A percentile compares a stretch with the other conserved stretches of the same genome.
Conservation (phyloP, 2,797 vertebrate genomes). For the Semotilus atromaculatus region DNA sequence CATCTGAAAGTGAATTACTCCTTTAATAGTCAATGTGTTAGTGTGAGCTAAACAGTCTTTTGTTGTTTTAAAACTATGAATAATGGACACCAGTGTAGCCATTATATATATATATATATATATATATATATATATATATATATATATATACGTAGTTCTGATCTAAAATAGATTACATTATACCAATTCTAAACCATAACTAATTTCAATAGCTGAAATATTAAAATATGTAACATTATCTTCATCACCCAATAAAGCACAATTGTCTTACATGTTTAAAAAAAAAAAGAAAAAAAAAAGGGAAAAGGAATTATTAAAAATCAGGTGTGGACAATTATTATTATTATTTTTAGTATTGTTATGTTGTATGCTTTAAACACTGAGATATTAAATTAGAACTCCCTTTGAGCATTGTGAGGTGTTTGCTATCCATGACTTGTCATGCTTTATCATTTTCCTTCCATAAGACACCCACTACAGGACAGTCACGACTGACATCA, state of each 20-base stretch:
- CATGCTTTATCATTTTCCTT: neutral
- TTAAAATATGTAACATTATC: neutral
- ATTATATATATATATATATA: no score
- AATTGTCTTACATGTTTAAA: neutral
- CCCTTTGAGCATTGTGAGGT: neutral
- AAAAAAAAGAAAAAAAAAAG: neutral
- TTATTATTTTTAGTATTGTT: neutral
- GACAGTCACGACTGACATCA: conserved; percentile 30
- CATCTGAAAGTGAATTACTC: no score
- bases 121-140: no score
- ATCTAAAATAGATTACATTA: neutral
- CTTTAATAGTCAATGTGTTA: neutral
- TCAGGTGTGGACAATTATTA: neutral
- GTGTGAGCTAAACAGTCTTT: no score
- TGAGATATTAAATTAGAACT: neutral
- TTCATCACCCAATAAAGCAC: neutral
- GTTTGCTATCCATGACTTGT: neutral
- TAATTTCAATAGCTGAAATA: no score
- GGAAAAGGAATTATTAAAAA: neutral
- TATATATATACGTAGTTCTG: no score
- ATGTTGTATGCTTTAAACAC: neutral
- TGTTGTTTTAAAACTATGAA: neutral
- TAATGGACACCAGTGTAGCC: neutral
- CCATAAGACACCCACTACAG: neutral
- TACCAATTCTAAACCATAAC: neutral